phyloP scores from a whole-genome alignment of 2,797 vertebrate genomes.

The Antennarius maculatus region DNA sequence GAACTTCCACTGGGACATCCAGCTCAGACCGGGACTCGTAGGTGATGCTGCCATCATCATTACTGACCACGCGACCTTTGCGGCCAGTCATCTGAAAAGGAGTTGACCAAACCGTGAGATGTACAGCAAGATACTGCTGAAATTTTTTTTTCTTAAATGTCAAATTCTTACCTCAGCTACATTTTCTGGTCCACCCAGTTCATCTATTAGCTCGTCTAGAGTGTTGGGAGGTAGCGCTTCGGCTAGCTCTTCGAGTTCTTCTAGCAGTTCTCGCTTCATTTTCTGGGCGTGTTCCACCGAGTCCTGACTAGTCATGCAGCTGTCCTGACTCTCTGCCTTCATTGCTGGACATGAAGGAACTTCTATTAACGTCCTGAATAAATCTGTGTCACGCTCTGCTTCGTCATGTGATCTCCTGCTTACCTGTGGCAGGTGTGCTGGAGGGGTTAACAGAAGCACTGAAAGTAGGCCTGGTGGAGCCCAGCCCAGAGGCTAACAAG shows the following conservation, averaged over 20 bases:
- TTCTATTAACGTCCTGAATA: neutral
- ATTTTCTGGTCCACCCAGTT: conserved; percentile 95
- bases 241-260: conserved; percentile 90
- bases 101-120: neutral
- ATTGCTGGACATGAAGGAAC: conserved; percentile 49
- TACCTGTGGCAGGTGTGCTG: conserved; percentile 68
- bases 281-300: conserved; percentile 95
- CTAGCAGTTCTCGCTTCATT: conserved; percentile 94
- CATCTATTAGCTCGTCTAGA: conserved; percentile 96
- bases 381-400: neutral
- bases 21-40: conserved; percentile 96
- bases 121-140: neutral
- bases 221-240: conserved; percentile 96
- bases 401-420: neutral
- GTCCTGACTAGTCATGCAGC: conserved; percentile 94
- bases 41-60: conserved; percentile 96
- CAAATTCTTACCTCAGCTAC: conserved; percentile 89
- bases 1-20: conserved; percentile 96
- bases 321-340: conserved; percentile 78
- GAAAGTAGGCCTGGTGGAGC: conserved; percentile 92
- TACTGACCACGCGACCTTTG: conserved; percentile 96
- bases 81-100: conserved; percentile 94
- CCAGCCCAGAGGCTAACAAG: conserved; percentile 97
- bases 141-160: too few species aligned
- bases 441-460: conserved; percentile 84